These are phyloP conservation scores for Nephrocerus scutellatus DNA, from an alignment of 2,888 invertebrate genomes.

Conservation along the genomic window DNA sequence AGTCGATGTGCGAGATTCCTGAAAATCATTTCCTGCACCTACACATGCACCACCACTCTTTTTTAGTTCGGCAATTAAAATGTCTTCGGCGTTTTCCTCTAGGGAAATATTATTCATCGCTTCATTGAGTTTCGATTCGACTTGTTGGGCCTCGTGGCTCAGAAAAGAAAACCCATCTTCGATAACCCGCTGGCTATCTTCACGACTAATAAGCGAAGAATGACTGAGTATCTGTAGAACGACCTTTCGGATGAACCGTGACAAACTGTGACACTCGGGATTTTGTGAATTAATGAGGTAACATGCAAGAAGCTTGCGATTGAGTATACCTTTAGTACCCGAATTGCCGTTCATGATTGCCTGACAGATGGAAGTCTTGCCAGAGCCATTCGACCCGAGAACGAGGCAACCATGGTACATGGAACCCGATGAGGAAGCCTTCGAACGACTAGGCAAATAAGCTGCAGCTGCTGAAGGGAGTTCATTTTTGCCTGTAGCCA, in stretches of 20 bases:
- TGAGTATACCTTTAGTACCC: conserved; percentile 49
- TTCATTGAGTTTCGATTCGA: conserved; percentile 39
- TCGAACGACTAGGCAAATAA: conserved; percentile 29
- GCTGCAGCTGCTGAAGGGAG: conserved; percentile 8
- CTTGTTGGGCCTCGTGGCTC: conserved; percentile 40
- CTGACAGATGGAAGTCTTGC: conserved; percentile 84
- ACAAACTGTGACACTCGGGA: conserved; percentile 75
- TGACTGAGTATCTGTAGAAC: conserved; percentile 79
- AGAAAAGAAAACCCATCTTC: conserved; percentile 42
- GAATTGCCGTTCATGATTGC: conserved; percentile 53
- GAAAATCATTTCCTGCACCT: conserved; percentile 35
- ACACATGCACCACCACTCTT: conserved; percentile 34
- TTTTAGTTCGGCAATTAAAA: conserved; percentile 44
- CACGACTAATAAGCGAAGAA: conserved; percentile 47
- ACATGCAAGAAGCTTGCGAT: conserved; percentile 73
- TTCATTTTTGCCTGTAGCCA: conserved; percentile 18
- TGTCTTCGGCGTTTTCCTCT: conserved; percentile 43
- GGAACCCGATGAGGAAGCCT: conserved; percentile 38
- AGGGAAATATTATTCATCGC: conserved; percentile 40
- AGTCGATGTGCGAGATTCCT: conserved; percentile 35
- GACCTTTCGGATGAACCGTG: conserved; percentile 76
- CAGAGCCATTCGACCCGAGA: conserved; percentile 87
- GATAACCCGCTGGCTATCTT: conserved; percentile 38
- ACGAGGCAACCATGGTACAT: conserved; percentile 73
- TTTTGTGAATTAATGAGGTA: conserved; percentile 84